Evolutionary conservation across 2,113 vertebrate species (phyloP).

Genomic region (Chionomys nivalis): DNA sequence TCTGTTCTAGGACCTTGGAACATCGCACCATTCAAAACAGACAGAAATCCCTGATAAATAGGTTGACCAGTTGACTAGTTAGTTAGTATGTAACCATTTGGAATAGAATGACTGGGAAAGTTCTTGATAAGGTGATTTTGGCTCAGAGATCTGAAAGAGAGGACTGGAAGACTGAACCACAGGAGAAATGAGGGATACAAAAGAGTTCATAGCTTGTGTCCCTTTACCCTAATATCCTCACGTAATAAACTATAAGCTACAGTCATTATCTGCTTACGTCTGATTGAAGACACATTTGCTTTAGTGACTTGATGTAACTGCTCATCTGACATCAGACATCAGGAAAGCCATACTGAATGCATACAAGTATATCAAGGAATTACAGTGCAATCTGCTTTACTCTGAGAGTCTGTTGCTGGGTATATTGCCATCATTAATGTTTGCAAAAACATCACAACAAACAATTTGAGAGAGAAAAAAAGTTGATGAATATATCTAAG

Average conservation of each 20-base stretch:
- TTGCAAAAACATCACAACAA: neutral
- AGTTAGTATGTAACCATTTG: neutral
- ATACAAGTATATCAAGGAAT: neutral
- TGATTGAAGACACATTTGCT: neutral
- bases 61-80: neutral
- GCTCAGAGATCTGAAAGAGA: neutral
- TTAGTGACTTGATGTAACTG: neutral
- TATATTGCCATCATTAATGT: neutral
- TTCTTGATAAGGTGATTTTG: neutral
- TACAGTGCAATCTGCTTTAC: neutral
- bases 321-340: neutral
- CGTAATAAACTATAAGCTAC: neutral
- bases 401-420: neutral
- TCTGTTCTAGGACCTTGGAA: neutral
- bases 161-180: neutral
- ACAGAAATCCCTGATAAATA: neutral
- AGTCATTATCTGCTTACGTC: conserved; percentile 59
- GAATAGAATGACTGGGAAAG: neutral
- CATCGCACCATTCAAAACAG: neutral
- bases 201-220: neutral
- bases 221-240: neutral
- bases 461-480: neutral
- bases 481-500: neutral
- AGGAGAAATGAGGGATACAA: neutral
- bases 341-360: neutral